Percentiles rank a stretch among this genome's conserved stretches.
These are phyloP conservation scores for Cenopis cana DNA, from an alignment of 2,888 invertebrate species.

Conservation along the genomic window DNA sequence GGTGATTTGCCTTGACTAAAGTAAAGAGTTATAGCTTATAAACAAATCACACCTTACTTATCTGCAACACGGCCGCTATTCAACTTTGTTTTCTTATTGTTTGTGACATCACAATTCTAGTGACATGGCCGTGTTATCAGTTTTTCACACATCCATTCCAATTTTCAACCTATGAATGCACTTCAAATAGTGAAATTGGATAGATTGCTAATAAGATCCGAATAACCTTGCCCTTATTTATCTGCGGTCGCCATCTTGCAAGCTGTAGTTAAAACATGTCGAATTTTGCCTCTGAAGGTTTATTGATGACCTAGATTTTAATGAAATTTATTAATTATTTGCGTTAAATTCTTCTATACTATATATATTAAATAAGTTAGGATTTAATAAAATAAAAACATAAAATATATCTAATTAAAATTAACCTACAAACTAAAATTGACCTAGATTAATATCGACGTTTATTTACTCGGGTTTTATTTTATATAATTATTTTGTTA, in stretches of 20 bases:
- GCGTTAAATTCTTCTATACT: too few species aligned
- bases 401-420: too few species aligned
- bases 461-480: neutral
- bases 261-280: neutral
- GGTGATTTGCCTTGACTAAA: constrained; percentile 30
- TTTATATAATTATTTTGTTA: neutral
- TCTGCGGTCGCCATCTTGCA: neutral
- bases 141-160: neutral
- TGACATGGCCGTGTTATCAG: neutral
- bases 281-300: neutral
- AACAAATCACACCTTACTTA: constrained; percentile 1
- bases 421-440: too few species aligned
- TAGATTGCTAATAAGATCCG: neutral
- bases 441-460: too few species aligned
- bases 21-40: neutral
- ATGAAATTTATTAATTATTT: too few species aligned
- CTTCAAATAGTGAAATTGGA: neutral
- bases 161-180: neutral
- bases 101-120: neutral
- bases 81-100: neutral
- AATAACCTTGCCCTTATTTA: neutral
- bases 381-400: too few species aligned
- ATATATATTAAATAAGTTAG: too few species aligned
- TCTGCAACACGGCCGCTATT: neutral
- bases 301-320: too few species aligned